Base-by-base conservation (phyloP, 1,140 invertebrate genomes). In the Meloidogyne exigua region DNA sequence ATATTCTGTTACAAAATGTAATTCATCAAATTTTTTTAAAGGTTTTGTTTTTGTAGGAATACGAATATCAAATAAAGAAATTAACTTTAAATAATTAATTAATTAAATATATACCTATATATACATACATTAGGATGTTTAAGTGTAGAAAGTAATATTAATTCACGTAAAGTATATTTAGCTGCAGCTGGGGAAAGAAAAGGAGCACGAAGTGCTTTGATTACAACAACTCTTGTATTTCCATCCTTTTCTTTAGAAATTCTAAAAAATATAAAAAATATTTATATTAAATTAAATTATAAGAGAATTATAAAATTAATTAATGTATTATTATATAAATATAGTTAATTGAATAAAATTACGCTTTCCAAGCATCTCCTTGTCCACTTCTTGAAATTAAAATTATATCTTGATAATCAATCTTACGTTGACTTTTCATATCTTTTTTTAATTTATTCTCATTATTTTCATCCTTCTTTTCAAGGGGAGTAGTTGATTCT, bases 1-100 rank as follows among this genome's bases (percentile, higher is more conserved):
- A 73, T 73, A 73, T 64, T 73, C 72, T 12, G 72, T 73, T 3
- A 73, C 72, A 62, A 73, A 64, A 32, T 73, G 72, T 25, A 73
- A 64, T 42, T 73, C 57, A 39, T 73, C 72, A 65, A 73, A 73
- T 28, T 73, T 73, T 32, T 73, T 73, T 23, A 73, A 64, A 28
- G 72, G 57, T 62, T 73, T 73, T 23, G 65, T 36, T 25, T 64
- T 73, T 23, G 72, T 28, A 26, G 72, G 72, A 42, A 73, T 25
- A 57, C 72, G 42, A n/a, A 73, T 65, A 64, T 73, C 72, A 36
- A 64, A 73, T 7, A 73, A 23, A 15, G 72, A 62, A 65, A 73
- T 73, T 64, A 73, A 32, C 72, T 73, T 12, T 64, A 71, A 73
- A 26, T n/a, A n/a, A n/a, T n/a, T n/a, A n/a, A n/a, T n/a, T n/a